Evolutionary conservation across 2,797 vertebrate species (phyloP), one percentile per base, ranked within the genome.

Genomic region (Microcaecilia unicolor): DNA sequence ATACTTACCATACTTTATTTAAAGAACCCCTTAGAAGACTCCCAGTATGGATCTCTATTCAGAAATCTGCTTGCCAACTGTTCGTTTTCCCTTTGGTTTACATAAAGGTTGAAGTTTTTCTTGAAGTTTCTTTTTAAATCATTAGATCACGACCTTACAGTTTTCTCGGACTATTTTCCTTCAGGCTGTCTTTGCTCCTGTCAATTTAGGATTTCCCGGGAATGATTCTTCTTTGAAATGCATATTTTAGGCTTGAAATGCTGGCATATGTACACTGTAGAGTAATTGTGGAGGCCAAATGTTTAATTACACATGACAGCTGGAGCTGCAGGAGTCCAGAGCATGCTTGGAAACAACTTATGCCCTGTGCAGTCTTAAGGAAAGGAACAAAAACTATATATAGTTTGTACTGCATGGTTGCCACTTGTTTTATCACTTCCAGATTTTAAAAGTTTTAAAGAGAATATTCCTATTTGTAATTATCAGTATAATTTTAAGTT

Each of bases 261-360:
- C 84, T 86, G 87, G 87, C 87, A 85, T 90, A 91, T 91, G 88
- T 86, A 84, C 80, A 83, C 88, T 87, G 89, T 86, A 85, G 89
- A 90, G 86, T 88, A 90, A 91, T 89, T 88, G 91, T 78, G 80
- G 85, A 89, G 91, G 90, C 87, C 89, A 93, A 96, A 94, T 93
- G 90, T 93, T 95, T 95, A 96, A 96, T 96, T 95, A 93, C 90
- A 92, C 86, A 86, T 91, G 90, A 91, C 93, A 93, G 93, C 87
- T 86, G 68, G 74, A 93, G 86, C 93, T 89, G 91, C 83, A 71
- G 91, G 84, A 81, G 82, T 83, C 80, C 77, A 64, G 62, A 65
- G 65, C 61, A 75, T 72, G 72, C 75, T 77, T 76, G 70, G 83
- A 86, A 85, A 86, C 75, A 80, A 70, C 74, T 61, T 76, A 61